Conservation (phyloP, 2,113 vertebrate genomes). For the Centropus bengalensis region DNA sequence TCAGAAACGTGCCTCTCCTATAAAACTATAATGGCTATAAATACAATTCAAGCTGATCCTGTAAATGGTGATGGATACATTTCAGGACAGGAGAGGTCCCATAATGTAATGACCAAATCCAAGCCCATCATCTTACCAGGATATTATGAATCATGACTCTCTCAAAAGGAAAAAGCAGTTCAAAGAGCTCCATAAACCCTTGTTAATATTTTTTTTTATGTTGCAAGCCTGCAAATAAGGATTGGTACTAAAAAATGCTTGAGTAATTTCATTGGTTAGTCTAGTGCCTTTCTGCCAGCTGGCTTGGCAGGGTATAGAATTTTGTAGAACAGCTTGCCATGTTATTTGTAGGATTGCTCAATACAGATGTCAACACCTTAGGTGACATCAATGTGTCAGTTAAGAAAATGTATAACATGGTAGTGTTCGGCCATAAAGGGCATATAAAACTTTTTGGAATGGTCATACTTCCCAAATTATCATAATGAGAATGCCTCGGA, state of each 20-base stretch:
- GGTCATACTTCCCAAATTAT: not conserved
- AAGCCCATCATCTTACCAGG: not conserved
- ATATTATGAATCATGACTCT: not conserved
- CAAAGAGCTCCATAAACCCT: not conserved
- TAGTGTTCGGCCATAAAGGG: fast-evolving
- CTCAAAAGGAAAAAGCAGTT: not conserved
- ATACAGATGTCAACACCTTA: not conserved
- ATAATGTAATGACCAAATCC: not conserved
- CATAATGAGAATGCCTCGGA: not conserved
- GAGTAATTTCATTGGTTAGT: slow-evolving; percentile 14
- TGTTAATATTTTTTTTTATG: not conserved
- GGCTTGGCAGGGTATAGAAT: not conserved
- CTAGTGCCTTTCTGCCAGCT: not conserved
- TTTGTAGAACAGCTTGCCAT: not conserved
- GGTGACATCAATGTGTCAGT: not conserved
- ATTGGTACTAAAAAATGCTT: not conserved
- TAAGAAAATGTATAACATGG: not conserved
- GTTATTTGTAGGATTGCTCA: not conserved
- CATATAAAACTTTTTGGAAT: not conserved
- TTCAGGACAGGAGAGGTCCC: not conserved
- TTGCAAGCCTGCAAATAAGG: not conserved
- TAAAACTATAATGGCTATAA: not conserved
- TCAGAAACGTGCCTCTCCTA: not conserved
- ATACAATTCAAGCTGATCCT: not conserved
- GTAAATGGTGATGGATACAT: not conserved